Evolutionary conservation across 2,888 invertebrate species (phyloP), one percentile per base, ranked within the genome.

Genomic region (Sycophila texana): DNA sequence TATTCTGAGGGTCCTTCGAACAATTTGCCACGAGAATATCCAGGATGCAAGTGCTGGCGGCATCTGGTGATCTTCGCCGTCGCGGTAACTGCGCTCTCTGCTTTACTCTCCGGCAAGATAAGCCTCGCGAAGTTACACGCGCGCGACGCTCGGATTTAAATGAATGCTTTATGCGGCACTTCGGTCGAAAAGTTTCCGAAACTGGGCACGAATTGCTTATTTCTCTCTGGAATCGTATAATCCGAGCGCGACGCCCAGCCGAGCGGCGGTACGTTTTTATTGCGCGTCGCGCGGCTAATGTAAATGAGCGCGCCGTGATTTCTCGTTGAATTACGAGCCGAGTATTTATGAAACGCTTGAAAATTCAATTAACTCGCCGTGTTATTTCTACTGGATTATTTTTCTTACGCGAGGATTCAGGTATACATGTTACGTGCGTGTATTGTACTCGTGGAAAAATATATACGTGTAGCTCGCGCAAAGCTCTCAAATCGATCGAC

Each of bases 91-190:
- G 20, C 63, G 66, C 20, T 75, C 51, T 72, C 79, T 79, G 57
- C 75, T 72, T 79, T 75, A 75, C 79, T 79, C 79, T 79, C 67
- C 30, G 55, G 13, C 0, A 58, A 75, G 79, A 79, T 79, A 79
- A 79, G 60, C 68, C 12, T 12, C 26, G 22, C 39, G n/a, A 18
- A 39, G 39, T 39, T 39, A 7, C 39, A 0, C 16, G 53, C 49
- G n/a, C 18, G 26, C 30, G 20, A 14, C 70, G 66, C 57, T 57
- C 39, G 71, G 49, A 71, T 77, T 71, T 47, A 30, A 71, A 77
- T 77, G 58, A 60, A 66, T 60, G 58, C 60, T 77, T 65, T 58
- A 66, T 26, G 26, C 66, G 72, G 39, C 47, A 57, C 57, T 51
- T 61, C 68, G 18, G 2, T 4, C 26, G 70, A 60, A 71, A 76